A percentile compares a stretch with the other conserved stretches of the same genome.
phyloP scores from a whole-genome alignment of 1,140 invertebrate genomes.

The Orussus abietinus region DNA sequence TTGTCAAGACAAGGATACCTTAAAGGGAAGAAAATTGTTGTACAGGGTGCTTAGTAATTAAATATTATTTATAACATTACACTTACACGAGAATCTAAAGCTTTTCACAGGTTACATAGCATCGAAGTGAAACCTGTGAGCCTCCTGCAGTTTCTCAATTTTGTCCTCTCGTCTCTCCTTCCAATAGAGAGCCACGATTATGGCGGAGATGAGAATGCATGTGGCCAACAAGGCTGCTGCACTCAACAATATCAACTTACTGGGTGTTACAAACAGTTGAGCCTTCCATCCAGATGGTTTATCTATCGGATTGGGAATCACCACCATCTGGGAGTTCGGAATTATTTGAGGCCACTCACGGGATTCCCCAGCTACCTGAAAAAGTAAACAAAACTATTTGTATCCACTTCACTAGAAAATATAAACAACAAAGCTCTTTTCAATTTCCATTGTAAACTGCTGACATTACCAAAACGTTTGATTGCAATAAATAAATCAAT shows the following conservation, averaged over 20 bases:
- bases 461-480: too few relatives aligned
- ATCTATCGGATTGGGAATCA: constrained; percentile 82
- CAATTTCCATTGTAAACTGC: too few relatives aligned
- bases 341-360: constrained; percentile 90
- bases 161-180: constrained; percentile 91
- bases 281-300: constrained; percentile 82
- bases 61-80: not conserved
- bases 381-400: constrained; percentile 17
- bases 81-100: not conserved
- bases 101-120: too few relatives aligned
- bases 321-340: constrained; percentile 95
- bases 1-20: too few relatives aligned
- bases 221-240: constrained; percentile 84
- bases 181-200: constrained; percentile 87
- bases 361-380: constrained; percentile 44
- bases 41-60: not conserved
- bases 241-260: constrained; percentile 88
- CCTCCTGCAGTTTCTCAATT: constrained; percentile 82
- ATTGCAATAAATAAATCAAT: too few relatives aligned
- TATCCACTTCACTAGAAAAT: too few relatives aligned
- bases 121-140: constrained; percentile 81
- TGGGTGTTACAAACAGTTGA: constrained; percentile 94
- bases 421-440: too few relatives aligned
- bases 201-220: constrained; percentile 77
- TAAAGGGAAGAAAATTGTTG: too few relatives aligned